Percentiles rank a stretch among this genome's conserved stretches.
Conservation (phyloP, 2,888 invertebrate genomes). For the Lithophane semibrunnea region DNA sequence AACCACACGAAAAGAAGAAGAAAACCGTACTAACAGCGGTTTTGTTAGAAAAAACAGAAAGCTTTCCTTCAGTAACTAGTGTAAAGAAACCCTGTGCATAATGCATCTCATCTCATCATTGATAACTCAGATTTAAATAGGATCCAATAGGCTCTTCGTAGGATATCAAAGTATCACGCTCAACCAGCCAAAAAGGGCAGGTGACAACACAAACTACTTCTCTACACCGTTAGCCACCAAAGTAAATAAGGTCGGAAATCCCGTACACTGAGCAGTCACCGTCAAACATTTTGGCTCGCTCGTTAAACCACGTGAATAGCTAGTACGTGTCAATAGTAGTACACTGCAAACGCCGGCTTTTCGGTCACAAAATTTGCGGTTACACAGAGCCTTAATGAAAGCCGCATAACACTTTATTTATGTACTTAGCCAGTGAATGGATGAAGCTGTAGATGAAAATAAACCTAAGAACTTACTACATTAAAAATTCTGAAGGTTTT, state of each 20-base stretch:
- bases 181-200: constrained; percentile 18
- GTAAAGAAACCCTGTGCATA: background rate
- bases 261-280: constrained; percentile 12
- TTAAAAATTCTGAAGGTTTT: constrained; percentile 1
- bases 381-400: constrained; percentile 78
- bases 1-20: too few species aligned
- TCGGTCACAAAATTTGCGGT: constrained; percentile 80
- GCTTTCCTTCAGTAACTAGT: background rate
- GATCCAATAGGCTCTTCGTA: background rate
- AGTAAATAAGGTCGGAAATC: constrained; percentile 47
- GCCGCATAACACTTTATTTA: constrained; percentile 62
- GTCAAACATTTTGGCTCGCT: constrained; percentile 54
- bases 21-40: too few species aligned
- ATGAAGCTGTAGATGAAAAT: constrained; percentile 29
- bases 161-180: background rate
- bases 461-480: constrained; percentile 11
- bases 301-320: constrained; percentile 56
- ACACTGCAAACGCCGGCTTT: constrained; percentile 67
- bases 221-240: constrained; percentile 6
- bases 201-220: constrained; percentile 14
- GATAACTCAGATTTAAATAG: background rate
- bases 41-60: too few species aligned
- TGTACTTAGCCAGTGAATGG: constrained; percentile 41
- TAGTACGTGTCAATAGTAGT: constrained; percentile 59
- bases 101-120: background rate